Evolutionary conservation across 2,797 vertebrate species (phyloP).

Genomic region (Nyctibius grandis): DNA sequence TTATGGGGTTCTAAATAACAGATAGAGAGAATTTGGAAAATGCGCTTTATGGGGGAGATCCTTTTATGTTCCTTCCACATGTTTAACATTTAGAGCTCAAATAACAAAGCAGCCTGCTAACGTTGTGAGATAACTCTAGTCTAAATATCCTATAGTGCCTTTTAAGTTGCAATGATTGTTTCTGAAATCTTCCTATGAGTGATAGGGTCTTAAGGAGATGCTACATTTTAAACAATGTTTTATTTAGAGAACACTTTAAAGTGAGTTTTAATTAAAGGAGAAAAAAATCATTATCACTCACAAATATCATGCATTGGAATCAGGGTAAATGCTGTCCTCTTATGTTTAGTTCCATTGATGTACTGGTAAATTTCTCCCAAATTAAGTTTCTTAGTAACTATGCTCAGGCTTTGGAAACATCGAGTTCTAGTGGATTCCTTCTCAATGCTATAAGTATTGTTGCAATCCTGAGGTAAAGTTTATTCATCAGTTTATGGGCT

Average conservation of each 20-base stretch:
- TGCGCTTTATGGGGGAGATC: conserved; percentile 25
- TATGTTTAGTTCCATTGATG: not conserved
- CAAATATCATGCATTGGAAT: not conserved
- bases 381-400: not conserved
- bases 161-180: not conserved
- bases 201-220: not conserved
- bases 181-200: conserved; percentile 1
- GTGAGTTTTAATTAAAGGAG: conserved; percentile 10
- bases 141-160: conserved; percentile 31
- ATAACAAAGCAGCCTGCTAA: conserved; percentile 38
- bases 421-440: not conserved
- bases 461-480: not conserved
- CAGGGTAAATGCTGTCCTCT: not conserved
- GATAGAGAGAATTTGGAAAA: conserved; percentile 41
- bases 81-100: conserved; percentile 51
- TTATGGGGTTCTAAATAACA: conserved; percentile 3
- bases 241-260: conserved; percentile 24
- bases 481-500: not conserved
- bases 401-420: not conserved
- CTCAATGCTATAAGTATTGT: not conserved
- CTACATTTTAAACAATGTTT: not conserved
- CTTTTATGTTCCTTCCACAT: conserved; percentile 43
- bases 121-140: conserved; percentile 30
- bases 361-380: not conserved
- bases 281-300: not conserved